phyloP scores from a whole-genome alignment of 2,888 invertebrate genomes.

The Flexamia atlantica region DNA sequence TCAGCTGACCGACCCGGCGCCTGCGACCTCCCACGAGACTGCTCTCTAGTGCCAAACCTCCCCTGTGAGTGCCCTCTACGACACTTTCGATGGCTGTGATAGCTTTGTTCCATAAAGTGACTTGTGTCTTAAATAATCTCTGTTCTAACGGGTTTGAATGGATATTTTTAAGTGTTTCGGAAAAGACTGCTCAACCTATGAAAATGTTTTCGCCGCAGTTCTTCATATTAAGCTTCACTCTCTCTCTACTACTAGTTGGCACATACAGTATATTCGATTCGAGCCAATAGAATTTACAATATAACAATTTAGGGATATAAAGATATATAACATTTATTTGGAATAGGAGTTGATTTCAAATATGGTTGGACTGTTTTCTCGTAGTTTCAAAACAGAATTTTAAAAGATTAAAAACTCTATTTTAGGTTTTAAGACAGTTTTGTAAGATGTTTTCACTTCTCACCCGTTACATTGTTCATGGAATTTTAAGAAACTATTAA shows the following conservation, averaged over 20 bases:
- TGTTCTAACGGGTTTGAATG: background rate
- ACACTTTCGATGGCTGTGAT: slow-evolving; percentile 45
- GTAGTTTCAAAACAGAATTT: no score
- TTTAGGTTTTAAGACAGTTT: no score
- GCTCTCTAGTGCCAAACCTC: slow-evolving; percentile 54
- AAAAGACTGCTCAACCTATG: slow-evolving; percentile 38
- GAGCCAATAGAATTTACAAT: no score
- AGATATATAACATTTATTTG: no score
- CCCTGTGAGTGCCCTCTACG: background rate
- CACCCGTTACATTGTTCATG: no score
- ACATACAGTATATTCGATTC: background rate
- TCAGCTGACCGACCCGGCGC: slow-evolving; percentile 25
- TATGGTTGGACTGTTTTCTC: no score
- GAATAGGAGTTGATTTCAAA: no score
- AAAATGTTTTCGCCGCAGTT: background rate
- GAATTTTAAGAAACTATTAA: no score
- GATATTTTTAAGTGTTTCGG: background rate
- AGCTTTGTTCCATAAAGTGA: slow-evolving; percentile 53
- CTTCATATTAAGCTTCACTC: background rate
- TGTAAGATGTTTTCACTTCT: no score
- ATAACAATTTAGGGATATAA: no score
- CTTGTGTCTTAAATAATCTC: slow-evolving; percentile 53
- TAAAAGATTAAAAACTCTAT: no score
- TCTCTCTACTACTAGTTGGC: background rate
- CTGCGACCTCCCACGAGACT: slow-evolving; percentile 30